Conservation (phyloP, 2,888 invertebrate species). For the Eutolmus rufibarbis region DNA sequence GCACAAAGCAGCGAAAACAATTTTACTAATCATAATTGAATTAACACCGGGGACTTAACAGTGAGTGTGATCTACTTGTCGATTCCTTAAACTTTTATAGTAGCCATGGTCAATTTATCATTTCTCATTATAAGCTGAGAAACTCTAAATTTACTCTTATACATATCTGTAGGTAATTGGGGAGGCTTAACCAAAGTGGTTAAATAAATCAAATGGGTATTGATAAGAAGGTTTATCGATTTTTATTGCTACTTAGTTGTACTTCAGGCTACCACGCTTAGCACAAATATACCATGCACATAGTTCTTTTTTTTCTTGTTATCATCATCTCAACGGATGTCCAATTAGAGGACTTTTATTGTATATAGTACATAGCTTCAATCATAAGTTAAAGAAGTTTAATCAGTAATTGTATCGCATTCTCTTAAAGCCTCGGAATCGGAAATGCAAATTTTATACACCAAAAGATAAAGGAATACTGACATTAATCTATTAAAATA, state of each 20-base stretch:
- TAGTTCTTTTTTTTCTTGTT: not conserved
- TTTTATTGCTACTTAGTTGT: not conserved
- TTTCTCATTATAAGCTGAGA: not conserved
- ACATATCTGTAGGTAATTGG: not conserved
- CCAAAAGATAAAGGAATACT: no score
- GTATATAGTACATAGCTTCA: not conserved
- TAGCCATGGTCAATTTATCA: not conserved
- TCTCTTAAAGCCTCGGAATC: not conserved
- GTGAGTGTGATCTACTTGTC: not conserved
- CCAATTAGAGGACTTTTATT: not conserved
- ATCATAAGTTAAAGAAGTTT: not conserved
- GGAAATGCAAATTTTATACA: not conserved
- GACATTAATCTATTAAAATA: no score
- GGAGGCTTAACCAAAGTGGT: not conserved
- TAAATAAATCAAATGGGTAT: not conserved
- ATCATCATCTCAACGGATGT: not conserved
- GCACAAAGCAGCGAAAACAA: conserved; percentile 16
- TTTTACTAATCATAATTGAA: not conserved
- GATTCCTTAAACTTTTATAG: not conserved
- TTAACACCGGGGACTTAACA: not conserved
- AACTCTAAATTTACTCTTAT: not conserved
- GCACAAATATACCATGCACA: not conserved
- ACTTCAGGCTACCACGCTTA: not conserved
- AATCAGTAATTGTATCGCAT: not conserved
- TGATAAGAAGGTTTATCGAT: not conserved